A percentile compares a stretch with the other conserved stretches of the same genome.
Evolutionary conservation across 2,888 invertebrate genomes (phyloP).

Genomic region (Tetranychus truncatus): DNA sequence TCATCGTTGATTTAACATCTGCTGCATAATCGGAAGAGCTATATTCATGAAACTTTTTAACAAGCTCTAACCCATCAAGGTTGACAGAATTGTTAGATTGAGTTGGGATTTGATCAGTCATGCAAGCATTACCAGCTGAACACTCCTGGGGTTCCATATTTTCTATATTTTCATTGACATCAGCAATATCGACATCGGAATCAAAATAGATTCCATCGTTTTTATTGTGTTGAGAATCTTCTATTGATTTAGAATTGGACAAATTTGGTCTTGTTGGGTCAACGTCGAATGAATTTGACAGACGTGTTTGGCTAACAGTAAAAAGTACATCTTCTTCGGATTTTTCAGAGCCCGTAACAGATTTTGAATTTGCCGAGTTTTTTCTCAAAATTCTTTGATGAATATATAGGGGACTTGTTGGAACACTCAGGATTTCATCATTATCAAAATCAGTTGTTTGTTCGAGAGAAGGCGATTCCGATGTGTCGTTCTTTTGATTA

Average conservation of each 20-base stretch:
- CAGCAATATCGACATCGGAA: no score
- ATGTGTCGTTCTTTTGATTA: not conserved
- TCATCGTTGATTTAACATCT: not conserved
- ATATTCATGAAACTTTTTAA: not conserved
- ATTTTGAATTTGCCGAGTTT: not conserved
- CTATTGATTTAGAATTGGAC: no score
- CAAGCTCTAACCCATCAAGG: not conserved
- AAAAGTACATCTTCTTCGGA: not conserved
- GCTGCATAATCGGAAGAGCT: not conserved
- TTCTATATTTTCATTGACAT: no score
- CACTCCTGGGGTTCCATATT: no score
- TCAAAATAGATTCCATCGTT: no score
- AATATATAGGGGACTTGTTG: not conserved
- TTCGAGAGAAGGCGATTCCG: not conserved
- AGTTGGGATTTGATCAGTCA: no score
- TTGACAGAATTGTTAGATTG: not conserved
- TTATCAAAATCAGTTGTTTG: not conserved
- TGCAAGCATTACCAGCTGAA: no score
- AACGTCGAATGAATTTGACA: no score
- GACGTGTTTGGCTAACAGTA: no score
- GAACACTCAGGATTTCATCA: not conserved
- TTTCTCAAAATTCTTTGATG: not conserved
- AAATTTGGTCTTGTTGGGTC: no score
- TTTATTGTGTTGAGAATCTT: no score
- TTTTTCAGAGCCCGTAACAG: not conserved